Conservation (phyloP, 1,140 invertebrate genomes). For the Drosophila kikkawai region DNA sequence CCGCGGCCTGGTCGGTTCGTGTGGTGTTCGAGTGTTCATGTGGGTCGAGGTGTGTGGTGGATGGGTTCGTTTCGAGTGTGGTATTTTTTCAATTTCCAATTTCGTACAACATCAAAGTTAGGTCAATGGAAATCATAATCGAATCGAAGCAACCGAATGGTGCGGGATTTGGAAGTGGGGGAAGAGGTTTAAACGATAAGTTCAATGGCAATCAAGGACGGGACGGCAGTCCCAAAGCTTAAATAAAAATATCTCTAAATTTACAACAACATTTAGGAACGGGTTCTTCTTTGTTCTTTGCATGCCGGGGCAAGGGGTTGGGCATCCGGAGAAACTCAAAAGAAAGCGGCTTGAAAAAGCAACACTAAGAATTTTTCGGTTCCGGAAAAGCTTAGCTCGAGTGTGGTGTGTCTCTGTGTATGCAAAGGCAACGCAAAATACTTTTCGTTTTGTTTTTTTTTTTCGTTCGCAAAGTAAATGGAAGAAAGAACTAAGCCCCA, state of each 20-base stretch:
- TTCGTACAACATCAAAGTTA: conserved; percentile 77
- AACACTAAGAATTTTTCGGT: conserved; percentile 66
- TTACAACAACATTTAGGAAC: conserved; percentile 75
- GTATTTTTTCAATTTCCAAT: conserved; percentile 74
- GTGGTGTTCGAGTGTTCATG: conserved; percentile 30
- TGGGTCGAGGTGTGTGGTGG: conserved; percentile 28
- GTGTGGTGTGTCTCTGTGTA: conserved; percentile 46
- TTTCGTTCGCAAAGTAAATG: conserved; percentile 76
- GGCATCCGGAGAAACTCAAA: conserved; percentile 38
- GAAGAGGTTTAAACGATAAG: conserved; percentile 48
- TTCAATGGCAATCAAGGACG: conserved; percentile 20
- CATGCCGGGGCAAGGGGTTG: not conserved
- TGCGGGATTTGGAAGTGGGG: conserved; percentile 44
- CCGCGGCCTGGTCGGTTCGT: conserved; percentile 69
- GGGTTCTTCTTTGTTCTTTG: conserved; percentile 24
- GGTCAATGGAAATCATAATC: conserved; percentile 65
- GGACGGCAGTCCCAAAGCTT: conserved; percentile 12
- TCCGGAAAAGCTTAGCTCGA: conserved; percentile 62
- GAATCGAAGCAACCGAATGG: conserved; percentile 60
- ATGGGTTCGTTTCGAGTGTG: conserved; percentile 48
- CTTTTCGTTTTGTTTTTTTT: conserved; percentile 38
- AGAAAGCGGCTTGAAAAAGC: conserved; percentile 66
- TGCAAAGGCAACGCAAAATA: conserved; percentile 76
- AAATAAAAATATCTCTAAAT: conserved; percentile 57
- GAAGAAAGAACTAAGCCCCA: conserved; percentile 73